phyloP scores from a whole-genome alignment of 2,888 invertebrate species.

The Amiota minor region DNA sequence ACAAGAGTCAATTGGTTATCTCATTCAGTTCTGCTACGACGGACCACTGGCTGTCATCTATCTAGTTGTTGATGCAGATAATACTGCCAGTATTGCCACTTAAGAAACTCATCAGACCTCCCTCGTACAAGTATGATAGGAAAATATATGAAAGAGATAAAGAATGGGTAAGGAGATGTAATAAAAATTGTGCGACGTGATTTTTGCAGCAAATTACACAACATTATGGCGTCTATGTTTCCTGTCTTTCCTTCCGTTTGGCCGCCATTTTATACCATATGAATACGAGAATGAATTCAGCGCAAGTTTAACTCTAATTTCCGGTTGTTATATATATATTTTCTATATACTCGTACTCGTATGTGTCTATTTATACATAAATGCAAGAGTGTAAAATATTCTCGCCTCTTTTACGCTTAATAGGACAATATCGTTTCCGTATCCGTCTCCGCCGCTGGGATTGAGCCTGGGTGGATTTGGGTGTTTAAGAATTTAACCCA shows the following conservation, averaged over 20 bases:
- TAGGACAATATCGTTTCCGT: background rate
- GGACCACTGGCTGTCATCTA: too few relatives aligned
- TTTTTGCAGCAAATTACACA: constrained; percentile 26
- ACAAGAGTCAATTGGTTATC: too few relatives aligned
- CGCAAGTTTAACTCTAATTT: constrained; percentile 11
- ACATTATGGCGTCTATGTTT: constrained; percentile 29
- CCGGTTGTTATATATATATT: background rate
- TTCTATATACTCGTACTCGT: background rate
- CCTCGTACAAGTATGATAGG: too few relatives aligned
- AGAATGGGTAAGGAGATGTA: background rate
- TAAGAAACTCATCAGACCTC: too few relatives aligned
- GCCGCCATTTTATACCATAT: constrained; percentile 18
- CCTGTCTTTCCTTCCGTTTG: background rate
- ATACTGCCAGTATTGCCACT: too few relatives aligned
- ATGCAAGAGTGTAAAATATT: background rate
- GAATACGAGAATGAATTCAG: background rate
- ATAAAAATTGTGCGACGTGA: constrained; percentile 18
- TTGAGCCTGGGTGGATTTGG: too few relatives aligned
- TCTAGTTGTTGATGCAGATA: too few relatives aligned
- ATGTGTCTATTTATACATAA: background rate
- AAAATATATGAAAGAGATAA: constrained; percentile 3
- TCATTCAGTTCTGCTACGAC: too few relatives aligned
- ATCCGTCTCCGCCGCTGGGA: too few relatives aligned
- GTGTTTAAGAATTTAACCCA: too few relatives aligned
- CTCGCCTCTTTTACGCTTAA: background rate